phyloP scores from a whole-genome alignment of 2,797 vertebrate species.

The Enteromius paludinosus region DNA sequence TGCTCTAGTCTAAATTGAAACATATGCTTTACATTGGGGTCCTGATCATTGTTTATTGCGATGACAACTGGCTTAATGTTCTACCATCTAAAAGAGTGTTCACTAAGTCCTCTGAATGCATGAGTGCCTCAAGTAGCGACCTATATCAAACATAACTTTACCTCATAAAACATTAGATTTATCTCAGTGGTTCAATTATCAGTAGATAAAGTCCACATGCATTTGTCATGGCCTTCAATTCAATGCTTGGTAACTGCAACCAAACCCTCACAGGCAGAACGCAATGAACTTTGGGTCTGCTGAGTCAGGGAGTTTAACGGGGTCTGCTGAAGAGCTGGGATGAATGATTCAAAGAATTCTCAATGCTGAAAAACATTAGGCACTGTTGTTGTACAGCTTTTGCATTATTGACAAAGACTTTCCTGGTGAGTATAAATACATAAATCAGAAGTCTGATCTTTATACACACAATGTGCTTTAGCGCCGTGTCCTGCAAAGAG shows the following conservation, averaged over 20 bases:
- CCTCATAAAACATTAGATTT: background rate
- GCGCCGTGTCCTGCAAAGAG: background rate
- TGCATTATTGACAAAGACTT: background rate
- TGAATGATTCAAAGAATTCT: conserved; percentile 4
- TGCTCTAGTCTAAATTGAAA: background rate
- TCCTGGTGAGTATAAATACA: conserved; percentile 14
- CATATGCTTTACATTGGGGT: background rate
- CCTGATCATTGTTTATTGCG: background rate
- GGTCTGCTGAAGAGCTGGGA: conserved; percentile 1
- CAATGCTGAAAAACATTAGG: conserved; percentile 12
- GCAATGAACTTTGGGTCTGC: conserved; percentile 2
- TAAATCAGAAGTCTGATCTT: background rate
- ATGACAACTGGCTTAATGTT: background rate
- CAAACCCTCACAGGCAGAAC: background rate
- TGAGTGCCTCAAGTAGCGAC: too few relatives aligned
- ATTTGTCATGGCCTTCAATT: background rate
- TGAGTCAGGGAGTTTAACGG: conserved; percentile 18
- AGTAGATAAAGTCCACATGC: background rate
- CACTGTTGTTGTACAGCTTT: conserved; percentile 7
- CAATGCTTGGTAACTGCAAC: background rate
- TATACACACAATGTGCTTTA: background rate
- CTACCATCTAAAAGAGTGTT: background rate
- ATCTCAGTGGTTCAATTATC: background rate
- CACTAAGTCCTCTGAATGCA: background rate
- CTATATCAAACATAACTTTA: background rate